Percentiles rank a stretch among this genome's conserved stretches.
Conservation (phyloP, 30 jellyfish, hydroid and myxozoan genomes). For the Pseudorhiza aurosa region DNA sequence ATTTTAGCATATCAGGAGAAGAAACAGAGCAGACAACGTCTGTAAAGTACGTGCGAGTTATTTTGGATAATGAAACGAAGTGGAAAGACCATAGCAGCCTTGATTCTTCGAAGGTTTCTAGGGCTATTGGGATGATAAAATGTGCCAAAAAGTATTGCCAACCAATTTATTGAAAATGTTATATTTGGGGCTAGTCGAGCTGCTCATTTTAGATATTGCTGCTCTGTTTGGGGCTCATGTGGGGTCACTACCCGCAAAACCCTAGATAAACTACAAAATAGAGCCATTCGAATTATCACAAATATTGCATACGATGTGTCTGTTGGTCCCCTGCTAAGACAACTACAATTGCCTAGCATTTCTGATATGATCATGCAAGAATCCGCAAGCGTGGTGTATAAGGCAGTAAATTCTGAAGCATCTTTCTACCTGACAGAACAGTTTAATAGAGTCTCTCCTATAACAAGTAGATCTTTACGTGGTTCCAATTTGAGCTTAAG, state of each 20-base stretch:
- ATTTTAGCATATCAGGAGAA: not conserved
- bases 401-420: no score
- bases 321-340: not conserved
- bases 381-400: no score
- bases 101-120: not conserved
- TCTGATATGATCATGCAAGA: no score
- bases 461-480: no score
- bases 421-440: no score
- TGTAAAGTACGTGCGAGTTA: not conserved
- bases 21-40: not conserved
- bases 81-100: not conserved
- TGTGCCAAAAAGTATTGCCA: not conserved
- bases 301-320: not conserved
- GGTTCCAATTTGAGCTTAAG: no score
- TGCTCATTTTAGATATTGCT: not conserved
- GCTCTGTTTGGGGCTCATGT: not conserved
- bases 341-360: slow-evolving; percentile 1
- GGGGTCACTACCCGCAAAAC: no score
- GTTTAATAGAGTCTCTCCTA: no score
- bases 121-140: not conserved
- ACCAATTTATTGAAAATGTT: not conserved
- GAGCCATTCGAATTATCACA: not conserved
- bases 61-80: no score
- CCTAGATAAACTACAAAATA: not conserved
- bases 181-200: slow-evolving; percentile 6